These are phyloP conservation scores for Drosophila rellima DNA, from an alignment of 2,888 invertebrate genomes.

Conservation along the genomic window DNA sequence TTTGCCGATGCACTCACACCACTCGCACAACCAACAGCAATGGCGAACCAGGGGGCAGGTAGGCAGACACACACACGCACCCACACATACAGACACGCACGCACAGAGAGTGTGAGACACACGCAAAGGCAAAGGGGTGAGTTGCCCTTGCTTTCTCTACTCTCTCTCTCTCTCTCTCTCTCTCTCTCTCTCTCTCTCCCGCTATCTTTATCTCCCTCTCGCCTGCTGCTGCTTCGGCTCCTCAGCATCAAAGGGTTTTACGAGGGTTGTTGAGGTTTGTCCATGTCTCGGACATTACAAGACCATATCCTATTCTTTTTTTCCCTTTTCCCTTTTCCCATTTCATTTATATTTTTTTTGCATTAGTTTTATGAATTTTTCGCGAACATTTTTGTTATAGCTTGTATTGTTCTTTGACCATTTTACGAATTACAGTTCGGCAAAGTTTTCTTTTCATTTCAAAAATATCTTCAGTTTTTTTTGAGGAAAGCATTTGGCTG, in stretches of 20 bases:
- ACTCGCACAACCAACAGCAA: constrained; percentile 30
- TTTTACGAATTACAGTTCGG: constrained; percentile 17
- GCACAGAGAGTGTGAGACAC: background rate
- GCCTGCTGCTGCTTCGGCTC: background rate
- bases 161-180: background rate
- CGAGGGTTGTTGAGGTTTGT: constrained; percentile 61
- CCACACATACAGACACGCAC: constrained; percentile 11
- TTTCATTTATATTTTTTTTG: constrained; percentile 32
- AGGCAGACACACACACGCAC: constrained; percentile 21
- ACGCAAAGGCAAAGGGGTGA: constrained; percentile 55
- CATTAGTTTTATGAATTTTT: constrained; percentile 63
- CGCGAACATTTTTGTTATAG: constrained; percentile 55
- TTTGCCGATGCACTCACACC: constrained; percentile 53
- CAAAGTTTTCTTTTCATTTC: constrained; percentile 8
- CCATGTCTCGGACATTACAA: constrained; percentile 19
- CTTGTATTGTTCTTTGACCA: constrained; percentile 46
- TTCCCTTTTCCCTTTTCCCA: constrained; percentile 3
- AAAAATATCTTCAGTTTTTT: background rate
- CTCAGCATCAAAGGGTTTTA: constrained; percentile 70
- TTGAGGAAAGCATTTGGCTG: background rate
- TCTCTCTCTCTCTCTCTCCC: background rate
- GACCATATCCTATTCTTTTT: constrained; percentile 20
- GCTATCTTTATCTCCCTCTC: background rate
- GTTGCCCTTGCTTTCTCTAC: constrained; percentile 17
- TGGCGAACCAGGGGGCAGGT: constrained; percentile 50